These are phyloP conservation scores for Torymus aiolomorphi DNA, from an alignment of 2,888 invertebrate genomes.

Conservation along the genomic window DNA sequence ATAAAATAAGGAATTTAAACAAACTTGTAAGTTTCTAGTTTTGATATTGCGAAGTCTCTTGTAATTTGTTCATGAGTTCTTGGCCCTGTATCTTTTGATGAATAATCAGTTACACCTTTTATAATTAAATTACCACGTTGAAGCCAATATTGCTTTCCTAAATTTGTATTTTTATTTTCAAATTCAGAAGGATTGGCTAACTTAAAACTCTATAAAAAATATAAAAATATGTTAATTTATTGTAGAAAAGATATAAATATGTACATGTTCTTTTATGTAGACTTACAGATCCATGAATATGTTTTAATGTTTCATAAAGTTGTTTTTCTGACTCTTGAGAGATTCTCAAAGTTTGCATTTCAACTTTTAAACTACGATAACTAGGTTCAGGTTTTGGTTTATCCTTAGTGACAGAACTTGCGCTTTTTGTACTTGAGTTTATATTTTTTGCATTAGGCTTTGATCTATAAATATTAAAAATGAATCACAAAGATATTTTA, in stretches of 20 bases:
- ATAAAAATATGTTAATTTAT: not conserved
- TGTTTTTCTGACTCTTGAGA: constrained; percentile 83
- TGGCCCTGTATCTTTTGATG: constrained; percentile 78
- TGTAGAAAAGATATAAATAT: not conserved
- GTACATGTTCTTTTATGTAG: constrained; percentile 14
- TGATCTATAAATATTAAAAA: constrained; percentile 38
- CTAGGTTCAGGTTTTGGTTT: constrained; percentile 37
- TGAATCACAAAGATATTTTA: too few species aligned
- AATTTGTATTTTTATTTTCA: constrained; percentile 82
- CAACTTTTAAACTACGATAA: constrained; percentile 78
- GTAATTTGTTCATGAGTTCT: constrained; percentile 81
- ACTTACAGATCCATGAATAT: constrained; percentile 85
- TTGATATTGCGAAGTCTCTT: constrained; percentile 83
- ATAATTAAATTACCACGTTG: constrained; percentile 86
- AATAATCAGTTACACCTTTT: constrained; percentile 84
- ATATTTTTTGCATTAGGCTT: constrained; percentile 42
- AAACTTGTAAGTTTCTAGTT: constrained; percentile 82
- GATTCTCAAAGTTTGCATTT: constrained; percentile 84
- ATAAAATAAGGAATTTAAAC: constrained; percentile 33
- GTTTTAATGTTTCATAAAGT: constrained; percentile 84
- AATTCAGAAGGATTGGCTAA: constrained; percentile 76
- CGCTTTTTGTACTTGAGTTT: constrained; percentile 31
- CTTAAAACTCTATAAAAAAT: constrained; percentile 75
- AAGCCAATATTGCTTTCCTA: constrained; percentile 86
- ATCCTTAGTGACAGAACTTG: constrained; percentile 29